A percentile compares a stretch with the other conserved stretches of the same genome.
These are phyloP conservation scores for Vireo altiloquus DNA, from an alignment of 2,113 vertebrate genomes.

Conservation along the genomic window DNA sequence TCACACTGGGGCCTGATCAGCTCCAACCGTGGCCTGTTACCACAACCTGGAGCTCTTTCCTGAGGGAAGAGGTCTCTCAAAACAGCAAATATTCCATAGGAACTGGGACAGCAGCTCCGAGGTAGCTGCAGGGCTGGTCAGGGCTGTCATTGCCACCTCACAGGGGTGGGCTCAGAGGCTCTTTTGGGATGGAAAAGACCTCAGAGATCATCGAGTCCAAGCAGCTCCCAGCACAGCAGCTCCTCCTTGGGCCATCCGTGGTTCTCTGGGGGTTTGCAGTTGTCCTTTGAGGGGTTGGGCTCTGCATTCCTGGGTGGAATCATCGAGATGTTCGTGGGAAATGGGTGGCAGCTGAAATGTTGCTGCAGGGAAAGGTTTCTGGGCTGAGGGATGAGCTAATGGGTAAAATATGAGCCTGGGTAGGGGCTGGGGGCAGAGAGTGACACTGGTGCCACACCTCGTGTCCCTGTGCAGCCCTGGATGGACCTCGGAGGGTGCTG, in stretches of 20 bases:
- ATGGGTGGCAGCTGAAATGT: neutral
- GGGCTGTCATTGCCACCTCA: rapidly evolving
- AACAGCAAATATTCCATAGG: neutral
- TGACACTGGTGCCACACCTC: neutral
- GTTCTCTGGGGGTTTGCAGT: rapidly evolving
- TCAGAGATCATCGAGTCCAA: neutral
- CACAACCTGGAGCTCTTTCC: neutral
- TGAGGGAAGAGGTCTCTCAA: neutral
- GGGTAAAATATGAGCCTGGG: neutral
- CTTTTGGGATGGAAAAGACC: neutral
- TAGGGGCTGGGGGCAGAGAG: neutral
- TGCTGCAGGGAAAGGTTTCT: neutral
- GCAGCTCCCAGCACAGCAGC: rapidly evolving
- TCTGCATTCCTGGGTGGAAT: neutral
- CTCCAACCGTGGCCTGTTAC: neutral
- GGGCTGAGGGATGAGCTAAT: neutral
- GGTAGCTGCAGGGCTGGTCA: neutral
- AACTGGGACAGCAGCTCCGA: rapidly evolving
- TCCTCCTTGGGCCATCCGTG: rapidly evolving
- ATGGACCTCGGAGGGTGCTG: neutral
- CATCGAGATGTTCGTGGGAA: rapidly evolving
- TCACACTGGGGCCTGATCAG: neutral
- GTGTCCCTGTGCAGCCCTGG: neutral
- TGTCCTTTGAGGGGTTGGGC: neutral
- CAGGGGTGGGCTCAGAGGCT: rapidly evolving